phyloP scores from a whole-genome alignment of 2,888 invertebrate species.

The Endomychus coccineus region DNA sequence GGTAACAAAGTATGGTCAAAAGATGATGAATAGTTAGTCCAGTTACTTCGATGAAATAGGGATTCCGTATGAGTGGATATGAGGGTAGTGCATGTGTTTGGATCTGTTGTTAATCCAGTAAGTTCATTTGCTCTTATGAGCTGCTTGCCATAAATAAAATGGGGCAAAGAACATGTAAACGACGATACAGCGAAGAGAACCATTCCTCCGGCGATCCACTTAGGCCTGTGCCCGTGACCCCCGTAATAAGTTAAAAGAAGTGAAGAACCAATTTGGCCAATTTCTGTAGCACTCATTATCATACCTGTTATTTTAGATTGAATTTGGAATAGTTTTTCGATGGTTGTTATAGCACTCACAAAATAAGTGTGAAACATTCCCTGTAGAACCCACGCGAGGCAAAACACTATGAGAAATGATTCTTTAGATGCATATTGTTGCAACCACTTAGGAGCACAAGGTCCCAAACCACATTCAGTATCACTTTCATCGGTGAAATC shows the following conservation, averaged over 20 bases:
- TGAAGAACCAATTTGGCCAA: slow-evolving; percentile 88
- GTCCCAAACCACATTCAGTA: slow-evolving; percentile 72
- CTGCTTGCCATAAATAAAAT: slow-evolving; percentile 74
- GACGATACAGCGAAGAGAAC: slow-evolving; percentile 79
- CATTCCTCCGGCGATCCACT: slow-evolving; percentile 92
- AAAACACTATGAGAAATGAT: slow-evolving; percentile 80
- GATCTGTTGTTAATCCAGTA: slow-evolving; percentile 38
- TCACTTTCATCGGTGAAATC: slow-evolving; percentile 43
- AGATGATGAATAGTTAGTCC: slow-evolving; percentile 27
- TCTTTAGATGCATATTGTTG: slow-evolving; percentile 80
- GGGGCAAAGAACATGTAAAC: slow-evolving; percentile 80
- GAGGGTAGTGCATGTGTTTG: slow-evolving; percentile 38
- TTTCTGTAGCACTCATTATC: slow-evolving; percentile 84
- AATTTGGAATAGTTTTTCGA: slow-evolving; percentile 86
- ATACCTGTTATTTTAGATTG: slow-evolving; percentile 87
- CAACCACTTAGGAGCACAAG: slow-evolving; percentile 66
- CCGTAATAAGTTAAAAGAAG: slow-evolving; percentile 82
- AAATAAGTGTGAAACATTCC: slow-evolving; percentile 94
- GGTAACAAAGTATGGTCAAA: slow-evolving; percentile 5
- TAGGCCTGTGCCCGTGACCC: slow-evolving; percentile 84
- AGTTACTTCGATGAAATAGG: slow-evolving; percentile 6
- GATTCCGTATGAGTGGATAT: slow-evolving; percentile 13
- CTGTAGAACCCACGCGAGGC: slow-evolving; percentile 77
- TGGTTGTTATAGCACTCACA: slow-evolving; percentile 87
- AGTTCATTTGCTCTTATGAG: slow-evolving; percentile 53